Percentiles rank a stretch among this genome's conserved stretches.
Evolutionary conservation across 2,797 vertebrate genomes (phyloP).

Genomic region (Spheniscus humboldti): DNA sequence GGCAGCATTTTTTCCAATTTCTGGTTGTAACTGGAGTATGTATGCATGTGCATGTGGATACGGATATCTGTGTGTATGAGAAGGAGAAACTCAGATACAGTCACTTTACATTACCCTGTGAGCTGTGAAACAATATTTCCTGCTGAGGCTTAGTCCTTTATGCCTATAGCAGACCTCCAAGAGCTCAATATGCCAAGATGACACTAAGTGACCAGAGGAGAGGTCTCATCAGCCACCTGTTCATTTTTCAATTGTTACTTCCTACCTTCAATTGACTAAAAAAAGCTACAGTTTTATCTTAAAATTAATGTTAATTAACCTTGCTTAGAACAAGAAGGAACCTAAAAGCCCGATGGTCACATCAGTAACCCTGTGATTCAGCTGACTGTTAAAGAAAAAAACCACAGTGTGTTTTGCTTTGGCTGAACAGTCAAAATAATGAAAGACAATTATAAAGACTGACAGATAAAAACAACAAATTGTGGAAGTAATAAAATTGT

Average conservation of each 20-base stretch:
- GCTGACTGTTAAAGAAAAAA: neutral
- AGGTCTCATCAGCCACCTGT: neutral
- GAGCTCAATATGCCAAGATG: neutral
- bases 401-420: neutral
- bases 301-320: neutral
- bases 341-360: neutral
- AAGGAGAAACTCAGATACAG: neutral
- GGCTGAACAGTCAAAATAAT: neutral
- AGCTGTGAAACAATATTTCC: neutral
- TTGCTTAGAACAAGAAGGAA: neutral
- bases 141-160: neutral
- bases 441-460: neutral
- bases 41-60: neutral
- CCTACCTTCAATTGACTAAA: neutral
- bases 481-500: conserved; percentile 13
- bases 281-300: neutral
- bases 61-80: neutral
- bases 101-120: neutral
- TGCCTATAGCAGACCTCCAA: neutral
- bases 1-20: neutral
- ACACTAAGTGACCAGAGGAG: neutral
- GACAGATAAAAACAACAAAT: conserved; percentile 35
- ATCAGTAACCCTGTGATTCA: neutral
- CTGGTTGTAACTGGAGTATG: neutral
- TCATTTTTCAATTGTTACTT: neutral